Evolutionary conservation across 2,888 invertebrate species (phyloP).

Genomic region (Ormyrus labotus): DNA sequence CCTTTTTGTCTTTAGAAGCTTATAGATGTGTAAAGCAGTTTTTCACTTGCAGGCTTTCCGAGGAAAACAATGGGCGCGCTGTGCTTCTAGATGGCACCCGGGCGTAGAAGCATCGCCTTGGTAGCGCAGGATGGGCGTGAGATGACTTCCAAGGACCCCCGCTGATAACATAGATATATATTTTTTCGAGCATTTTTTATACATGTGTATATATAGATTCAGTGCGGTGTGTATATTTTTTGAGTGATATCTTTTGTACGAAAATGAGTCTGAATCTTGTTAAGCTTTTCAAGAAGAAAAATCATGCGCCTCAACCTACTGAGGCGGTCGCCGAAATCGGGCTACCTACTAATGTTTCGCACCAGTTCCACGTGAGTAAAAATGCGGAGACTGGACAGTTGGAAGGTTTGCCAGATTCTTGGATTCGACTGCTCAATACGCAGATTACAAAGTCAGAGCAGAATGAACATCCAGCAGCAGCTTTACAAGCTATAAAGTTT

Average conservation of each 20-base stretch:
- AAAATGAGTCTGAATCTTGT: slow-evolving; percentile 73
- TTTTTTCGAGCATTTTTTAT: slow-evolving; percentile 12
- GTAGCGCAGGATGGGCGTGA: slow-evolving; percentile 36
- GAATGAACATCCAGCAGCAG: slow-evolving; percentile 92
- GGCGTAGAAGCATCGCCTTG: slow-evolving; percentile 30
- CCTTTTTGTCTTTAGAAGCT: slow-evolving; percentile 30
- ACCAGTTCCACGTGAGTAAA: slow-evolving; percentile 91
- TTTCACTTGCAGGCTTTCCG: background rate
- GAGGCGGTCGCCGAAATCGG: slow-evolving; percentile 83
- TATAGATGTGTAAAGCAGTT: no score
- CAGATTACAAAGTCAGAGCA: slow-evolving; percentile 92
- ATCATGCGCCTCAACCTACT: slow-evolving; percentile 36
- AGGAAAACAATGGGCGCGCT: slow-evolving; percentile 44
- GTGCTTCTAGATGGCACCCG: slow-evolving; percentile 36
- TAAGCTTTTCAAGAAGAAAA: slow-evolving; percentile 72
- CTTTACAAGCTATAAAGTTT: slow-evolving; percentile 92
- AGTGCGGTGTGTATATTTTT: background rate
- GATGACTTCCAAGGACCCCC: slow-evolving; percentile 19
- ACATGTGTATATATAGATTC: slow-evolving; percentile 14
- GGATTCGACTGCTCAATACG: slow-evolving; percentile 87
- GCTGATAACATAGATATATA: background rate
- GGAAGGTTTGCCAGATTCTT: slow-evolving; percentile 90
- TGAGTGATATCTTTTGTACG: background rate
- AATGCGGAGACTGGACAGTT: slow-evolving; percentile 89
- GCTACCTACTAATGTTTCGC: slow-evolving; percentile 89